phyloP scores from a whole-genome alignment of 2,797 vertebrate genomes.

The Corythornis leucogaster region DNA sequence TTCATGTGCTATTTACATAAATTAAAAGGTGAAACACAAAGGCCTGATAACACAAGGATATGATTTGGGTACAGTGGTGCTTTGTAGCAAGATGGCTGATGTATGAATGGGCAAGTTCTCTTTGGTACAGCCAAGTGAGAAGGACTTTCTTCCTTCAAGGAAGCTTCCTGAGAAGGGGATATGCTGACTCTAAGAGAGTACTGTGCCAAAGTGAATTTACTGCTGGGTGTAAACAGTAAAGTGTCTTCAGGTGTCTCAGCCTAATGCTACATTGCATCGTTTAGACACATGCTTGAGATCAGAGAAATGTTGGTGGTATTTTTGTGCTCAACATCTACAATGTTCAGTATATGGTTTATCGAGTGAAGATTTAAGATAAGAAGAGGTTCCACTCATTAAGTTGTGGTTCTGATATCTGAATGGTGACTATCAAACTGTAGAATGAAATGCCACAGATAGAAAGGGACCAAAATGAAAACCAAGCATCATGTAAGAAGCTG shows the following conservation, averaged over 20 bases:
- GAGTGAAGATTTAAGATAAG: background rate
- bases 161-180: background rate
- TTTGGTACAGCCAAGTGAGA: background rate
- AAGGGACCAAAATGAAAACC: background rate
- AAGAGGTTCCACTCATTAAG: background rate
- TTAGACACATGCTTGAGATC: background rate
- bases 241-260: background rate
- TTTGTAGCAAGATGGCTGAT: background rate
- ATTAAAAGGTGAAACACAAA: background rate
- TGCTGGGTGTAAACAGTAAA: background rate
- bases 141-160: background rate
- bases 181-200: background rate
- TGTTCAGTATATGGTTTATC: background rate
- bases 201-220: background rate
- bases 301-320: background rate
- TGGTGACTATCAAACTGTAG: background rate
- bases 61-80: background rate
- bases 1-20: background rate
- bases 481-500: background rate
- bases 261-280: background rate
- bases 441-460: background rate
- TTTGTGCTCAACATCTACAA: background rate
- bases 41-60: background rate
- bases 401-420: background rate
- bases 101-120: background rate